phyloP scores from a whole-genome alignment of 2,797 vertebrate genomes.

The Sebastes melanostomus region DNA sequence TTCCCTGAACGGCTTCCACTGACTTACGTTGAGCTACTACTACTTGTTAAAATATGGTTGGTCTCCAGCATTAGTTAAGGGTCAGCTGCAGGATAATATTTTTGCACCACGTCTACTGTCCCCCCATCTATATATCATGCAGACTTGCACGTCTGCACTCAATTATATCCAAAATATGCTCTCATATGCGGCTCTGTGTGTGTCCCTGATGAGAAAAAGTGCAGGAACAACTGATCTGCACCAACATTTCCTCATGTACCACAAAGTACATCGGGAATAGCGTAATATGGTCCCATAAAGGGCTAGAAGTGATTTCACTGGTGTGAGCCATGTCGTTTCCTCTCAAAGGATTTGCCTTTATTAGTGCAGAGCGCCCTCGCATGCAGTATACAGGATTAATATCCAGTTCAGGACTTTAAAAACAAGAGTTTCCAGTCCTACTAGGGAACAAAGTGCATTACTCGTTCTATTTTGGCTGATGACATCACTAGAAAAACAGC shows the following conservation, averaged over 20 bases:
- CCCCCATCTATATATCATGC: not conserved
- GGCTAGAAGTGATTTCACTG: constrained; percentile 20
- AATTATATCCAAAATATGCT: constrained; percentile 28
- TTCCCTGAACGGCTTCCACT: not conserved
- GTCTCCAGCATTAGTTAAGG: not conserved
- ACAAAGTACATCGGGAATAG: constrained; percentile 7
- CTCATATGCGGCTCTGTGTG: constrained; percentile 29
- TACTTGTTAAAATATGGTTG: not conserved
- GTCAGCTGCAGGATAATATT: not conserved
- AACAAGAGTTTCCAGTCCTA: constrained; percentile 11
- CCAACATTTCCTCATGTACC: constrained; percentile 5
- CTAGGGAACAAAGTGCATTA: constrained; percentile 52
- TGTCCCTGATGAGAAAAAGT: constrained; percentile 18
- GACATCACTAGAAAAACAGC: constrained; percentile 68
- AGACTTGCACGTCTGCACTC: not conserved
- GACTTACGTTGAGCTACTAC: not conserved
- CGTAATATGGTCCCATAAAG: not conserved
- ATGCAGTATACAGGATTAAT: constrained; percentile 11
- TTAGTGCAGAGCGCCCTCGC: constrained; percentile 13
- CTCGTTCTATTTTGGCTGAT: constrained; percentile 61
- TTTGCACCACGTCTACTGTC: not conserved
- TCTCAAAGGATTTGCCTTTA: constrained; percentile 32
- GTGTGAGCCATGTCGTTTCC: constrained; percentile 30
- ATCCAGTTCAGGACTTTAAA: constrained; percentile 21
- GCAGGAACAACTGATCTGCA: constrained; percentile 11